These are phyloP conservation scores for Morone saxatilis DNA, from an alignment of 2,113 vertebrate species.

Conservation along the genomic window DNA sequence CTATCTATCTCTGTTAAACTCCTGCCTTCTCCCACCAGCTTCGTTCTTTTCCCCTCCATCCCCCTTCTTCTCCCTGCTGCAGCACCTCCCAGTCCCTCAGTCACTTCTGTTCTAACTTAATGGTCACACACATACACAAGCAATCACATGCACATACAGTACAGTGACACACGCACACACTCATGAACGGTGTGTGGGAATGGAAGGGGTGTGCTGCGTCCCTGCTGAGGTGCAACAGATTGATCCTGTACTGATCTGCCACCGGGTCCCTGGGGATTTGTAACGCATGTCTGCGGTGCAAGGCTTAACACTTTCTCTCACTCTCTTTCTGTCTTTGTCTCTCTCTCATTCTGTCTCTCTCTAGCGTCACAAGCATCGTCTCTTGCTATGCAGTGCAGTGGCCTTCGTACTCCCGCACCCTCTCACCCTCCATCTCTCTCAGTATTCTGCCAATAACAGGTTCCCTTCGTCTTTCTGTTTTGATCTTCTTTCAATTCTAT, in stretches of 20 bases:
- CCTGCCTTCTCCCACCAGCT: slow-evolving; percentile 20
- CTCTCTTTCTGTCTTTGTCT: slow-evolving; percentile 50
- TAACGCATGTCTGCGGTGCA: slow-evolving; percentile 68
- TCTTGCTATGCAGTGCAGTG: slow-evolving; percentile 52
- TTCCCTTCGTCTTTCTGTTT: slow-evolving; percentile 49
- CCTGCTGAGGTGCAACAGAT: slow-evolving; percentile 73
- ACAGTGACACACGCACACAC: slow-evolving; percentile 40
- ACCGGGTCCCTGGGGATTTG: slow-evolving; percentile 68
- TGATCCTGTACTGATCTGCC: slow-evolving; percentile 77
- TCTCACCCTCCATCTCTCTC: slow-evolving; percentile 48
- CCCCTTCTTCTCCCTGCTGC: background rate
- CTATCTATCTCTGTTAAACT: slow-evolving; percentile 28
- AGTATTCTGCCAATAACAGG: slow-evolving; percentile 38
- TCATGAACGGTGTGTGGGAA: slow-evolving; percentile 52
- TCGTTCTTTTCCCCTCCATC: background rate
- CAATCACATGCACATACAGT: slow-evolving; percentile 23
- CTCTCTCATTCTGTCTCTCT: slow-evolving; percentile 41
- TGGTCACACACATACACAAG: slow-evolving; percentile 18
- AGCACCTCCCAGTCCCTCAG: background rate
- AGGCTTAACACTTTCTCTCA: slow-evolving; percentile 54
- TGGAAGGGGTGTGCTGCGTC: slow-evolving; percentile 55
- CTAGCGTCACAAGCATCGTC: background rate
- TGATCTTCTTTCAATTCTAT: slow-evolving; percentile 46
- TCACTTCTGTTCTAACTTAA: slow-evolving; percentile 28
- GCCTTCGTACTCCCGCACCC: slow-evolving; percentile 42